Evolutionary conservation across 2,888 invertebrate genomes (phyloP), one percentile per base, ranked within the genome.

Genomic region (Plagiodera versicolora): DNA sequence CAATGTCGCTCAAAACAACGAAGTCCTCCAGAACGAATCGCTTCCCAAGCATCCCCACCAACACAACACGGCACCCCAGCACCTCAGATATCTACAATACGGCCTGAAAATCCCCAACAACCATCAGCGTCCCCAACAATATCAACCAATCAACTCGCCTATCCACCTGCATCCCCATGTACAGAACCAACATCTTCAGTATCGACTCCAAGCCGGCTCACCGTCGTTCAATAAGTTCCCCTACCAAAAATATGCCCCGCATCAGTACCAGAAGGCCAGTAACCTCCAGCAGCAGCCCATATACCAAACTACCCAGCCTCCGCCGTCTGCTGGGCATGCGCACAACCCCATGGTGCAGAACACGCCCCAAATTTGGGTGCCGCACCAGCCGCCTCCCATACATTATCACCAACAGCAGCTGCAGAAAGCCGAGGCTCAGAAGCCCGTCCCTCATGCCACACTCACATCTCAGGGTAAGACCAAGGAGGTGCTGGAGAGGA

Each of bases 51-150:
- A 84, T 72, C 83, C 83, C 67, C 85, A 86, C 68, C 79, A 84
- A 67, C 85, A 86, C 69, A 83, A 84, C 64, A 83, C 83, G 56
- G 81, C 83, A 51, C 83, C 83, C 55, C 84, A 83, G 74, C 83
- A 82, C 63, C 82, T 84, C 67, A 82, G 83, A 68, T 77, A 82
- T 54, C 79, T 83, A 70, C 84, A 85, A 70, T 84, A 85, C 66
- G 84, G 84, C 64, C 79, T 84, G 35, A 85, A 85, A 69, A 83
- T 84, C 67, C 84, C 84, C 58, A 84, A 39, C 39, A 39, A 83
- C 70, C 83, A 84, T 69, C 83, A 75, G 61, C 74, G 77, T 45
- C 59, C 64, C 56, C 74, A 72, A 66, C 70, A 69, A 80, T 66
- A 80, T 79, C 83, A 83, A 65, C 84, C 83, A 52, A 78, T 81